Conservation (phyloP, 2,113 vertebrate genomes). For the Ochotona curzoniae region DNA sequence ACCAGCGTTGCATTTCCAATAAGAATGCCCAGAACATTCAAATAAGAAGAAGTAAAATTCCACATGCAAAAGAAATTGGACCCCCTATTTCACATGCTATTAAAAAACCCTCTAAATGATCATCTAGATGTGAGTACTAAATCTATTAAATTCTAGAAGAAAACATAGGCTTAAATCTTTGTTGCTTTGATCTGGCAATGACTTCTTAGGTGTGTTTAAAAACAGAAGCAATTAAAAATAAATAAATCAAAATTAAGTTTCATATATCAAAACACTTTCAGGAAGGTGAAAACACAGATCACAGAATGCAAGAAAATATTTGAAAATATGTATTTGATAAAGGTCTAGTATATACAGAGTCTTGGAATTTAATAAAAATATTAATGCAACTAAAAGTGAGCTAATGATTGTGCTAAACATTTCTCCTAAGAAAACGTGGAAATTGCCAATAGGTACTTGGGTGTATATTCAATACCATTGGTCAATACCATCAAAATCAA, state of each 20-base stretch:
- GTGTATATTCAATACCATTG: background rate
- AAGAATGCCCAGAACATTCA: background rate
- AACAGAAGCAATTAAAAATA: background rate
- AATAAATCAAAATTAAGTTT: background rate
- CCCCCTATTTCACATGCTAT: background rate
- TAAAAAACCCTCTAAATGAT: background rate
- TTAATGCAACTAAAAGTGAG: constrained; percentile 10
- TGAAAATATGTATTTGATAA: background rate
- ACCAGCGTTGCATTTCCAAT: background rate
- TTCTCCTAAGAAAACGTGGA: background rate
- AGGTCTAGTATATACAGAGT: background rate
- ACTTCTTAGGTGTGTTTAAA: background rate
- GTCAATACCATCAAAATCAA: background rate
- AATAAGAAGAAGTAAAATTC: background rate
- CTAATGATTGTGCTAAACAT: background rate
- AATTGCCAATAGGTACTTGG: background rate
- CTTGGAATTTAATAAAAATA: background rate
- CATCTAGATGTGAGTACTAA: background rate
- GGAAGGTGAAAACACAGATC: background rate
- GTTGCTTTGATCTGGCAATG: background rate
- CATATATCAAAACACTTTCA: background rate
- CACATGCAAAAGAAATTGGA: background rate
- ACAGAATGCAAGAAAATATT: background rate
- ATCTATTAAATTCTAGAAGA: background rate
- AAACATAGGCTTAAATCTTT: background rate